phyloP scores from a whole-genome alignment of 2,113 vertebrate species.

The Gavia stellata region DNA sequence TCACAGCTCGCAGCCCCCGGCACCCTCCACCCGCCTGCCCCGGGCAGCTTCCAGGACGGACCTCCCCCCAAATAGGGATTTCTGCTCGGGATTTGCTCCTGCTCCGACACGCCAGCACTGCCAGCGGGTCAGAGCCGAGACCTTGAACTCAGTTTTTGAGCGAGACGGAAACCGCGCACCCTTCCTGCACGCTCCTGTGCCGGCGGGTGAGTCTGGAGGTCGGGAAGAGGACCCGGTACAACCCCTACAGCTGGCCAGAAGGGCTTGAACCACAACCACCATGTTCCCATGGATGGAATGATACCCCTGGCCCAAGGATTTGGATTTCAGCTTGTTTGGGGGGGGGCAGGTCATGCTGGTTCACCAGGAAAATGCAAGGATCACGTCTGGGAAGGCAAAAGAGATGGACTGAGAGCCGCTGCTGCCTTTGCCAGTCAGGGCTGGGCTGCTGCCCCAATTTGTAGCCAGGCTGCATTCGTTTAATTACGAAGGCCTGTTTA shows the following conservation, averaged over 20 bases:
- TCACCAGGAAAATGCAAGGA: neutral
- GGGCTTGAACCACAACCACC: neutral
- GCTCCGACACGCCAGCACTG: neutral
- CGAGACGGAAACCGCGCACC: fast-evolving
- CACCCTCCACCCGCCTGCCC: neutral
- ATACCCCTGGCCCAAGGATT: neutral
- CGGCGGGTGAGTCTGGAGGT: neutral
- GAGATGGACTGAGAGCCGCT: neutral
- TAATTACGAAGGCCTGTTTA: neutral
- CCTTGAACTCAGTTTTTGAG: neutral
- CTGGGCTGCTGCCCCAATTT: fast-evolving
- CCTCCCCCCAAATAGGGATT: fast-evolving
- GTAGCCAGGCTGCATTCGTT: neutral
- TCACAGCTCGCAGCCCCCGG: fast-evolving
- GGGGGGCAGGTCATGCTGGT: fast-evolving
- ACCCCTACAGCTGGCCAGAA: neutral
- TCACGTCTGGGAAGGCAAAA: neutral
- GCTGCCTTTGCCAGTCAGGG: neutral
- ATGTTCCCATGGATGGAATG: fast-evolving
- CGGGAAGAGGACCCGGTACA: neutral
- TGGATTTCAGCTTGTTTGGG: neutral
- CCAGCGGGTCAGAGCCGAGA: neutral
- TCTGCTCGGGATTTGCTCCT: neutral
- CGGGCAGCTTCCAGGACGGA: neutral
- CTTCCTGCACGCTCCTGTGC: neutral